A percentile compares a stretch with the other conserved stretches of the same genome.
These are phyloP conservation scores for Pyrocoelia pectoralis DNA, from an alignment of 2,888 invertebrate species.

Conservation along the genomic window DNA sequence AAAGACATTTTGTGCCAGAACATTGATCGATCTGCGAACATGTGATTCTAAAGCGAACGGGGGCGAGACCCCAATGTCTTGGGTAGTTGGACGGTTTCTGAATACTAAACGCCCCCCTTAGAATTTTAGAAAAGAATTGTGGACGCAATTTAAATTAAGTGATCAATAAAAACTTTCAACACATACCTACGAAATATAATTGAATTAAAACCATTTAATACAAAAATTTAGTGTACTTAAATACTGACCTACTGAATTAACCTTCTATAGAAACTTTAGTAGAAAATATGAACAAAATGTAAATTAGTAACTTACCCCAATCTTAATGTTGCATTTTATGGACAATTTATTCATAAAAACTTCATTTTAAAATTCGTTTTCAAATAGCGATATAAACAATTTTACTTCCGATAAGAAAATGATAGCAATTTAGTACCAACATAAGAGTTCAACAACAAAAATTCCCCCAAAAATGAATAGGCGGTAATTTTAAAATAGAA, in stretches of 20 bases:
- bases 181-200: background rate
- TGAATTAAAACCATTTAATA: slow-evolving; percentile 3
- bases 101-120: slow-evolving; percentile 36
- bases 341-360: background rate
- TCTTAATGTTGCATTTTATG: background rate
- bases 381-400: slow-evolving; percentile 5
- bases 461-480: background rate
- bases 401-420: slow-evolving; percentile 5
- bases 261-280: background rate
- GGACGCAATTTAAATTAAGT: slow-evolving; percentile 30
- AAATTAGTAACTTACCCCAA: background rate
- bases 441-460: background rate
- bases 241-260: slow-evolving; percentile 25
- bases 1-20: too few species aligned
- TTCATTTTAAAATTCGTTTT: background rate
- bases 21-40: slow-evolving; percentile 38
- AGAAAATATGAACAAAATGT: background rate
- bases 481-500: slow-evolving; percentile 21
- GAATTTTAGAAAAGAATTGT: slow-evolving; percentile 34
- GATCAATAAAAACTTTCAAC: slow-evolving; percentile 25
- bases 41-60: slow-evolving; percentile 36
- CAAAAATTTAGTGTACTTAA: slow-evolving; percentile 12
- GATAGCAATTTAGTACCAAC: background rate
- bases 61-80: slow-evolving; percentile 37
- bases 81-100: slow-evolving; percentile 34